Base-by-base conservation (phyloP, 2,797 vertebrate species). In the Syngnathus acus region DNA sequence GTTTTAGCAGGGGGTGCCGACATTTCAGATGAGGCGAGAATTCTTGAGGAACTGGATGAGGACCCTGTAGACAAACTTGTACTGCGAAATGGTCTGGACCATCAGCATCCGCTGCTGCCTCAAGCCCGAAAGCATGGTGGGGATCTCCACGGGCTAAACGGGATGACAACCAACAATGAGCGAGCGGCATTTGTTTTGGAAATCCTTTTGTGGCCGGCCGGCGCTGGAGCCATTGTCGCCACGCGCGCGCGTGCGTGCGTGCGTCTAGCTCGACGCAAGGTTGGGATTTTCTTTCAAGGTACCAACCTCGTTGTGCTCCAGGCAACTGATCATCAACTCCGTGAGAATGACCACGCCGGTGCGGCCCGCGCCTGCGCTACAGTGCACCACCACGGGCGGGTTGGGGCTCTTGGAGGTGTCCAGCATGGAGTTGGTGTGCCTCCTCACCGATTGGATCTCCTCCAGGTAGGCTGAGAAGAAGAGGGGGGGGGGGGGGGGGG, bases 61-160 rank as follows among this genome's bases (percentile, higher is more conserved):
- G 72, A 97, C 95, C 82, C 95, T 95, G 82, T 99, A 97, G 86
- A 98, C 94, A 67, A 99, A 99, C 86, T 93, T 94, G 87, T 99
- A 99, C 81, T 99, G 97, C 16, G 94, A 90, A 65, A 96, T 93
- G 74, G 97, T 99, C 89, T 98, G 95, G 68, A 99, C 94, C 96
- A 99, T 93, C 72, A 98, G 92, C 94, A 98, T 95, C 72, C 96
- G 91, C 73, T 98, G 95, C 77, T 97, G 94, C 74, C 97, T 86
- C 80, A 99, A 90, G 48, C 87, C 87, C 39, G 92, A 89, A 84
- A 99, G 75, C 97, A 99, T 97, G 72, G 89, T 84, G 6, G 95
- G 95, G 60, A 98, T 94, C 0, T 98, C 97, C 83, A 97, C 91
- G 14, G 91, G 93, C 97, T 99, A 87, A 60, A 37, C 0, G 21